Evolutionary conservation across 2,797 vertebrate species (phyloP).

Genomic region (Gymnothorax javanicus): DNA sequence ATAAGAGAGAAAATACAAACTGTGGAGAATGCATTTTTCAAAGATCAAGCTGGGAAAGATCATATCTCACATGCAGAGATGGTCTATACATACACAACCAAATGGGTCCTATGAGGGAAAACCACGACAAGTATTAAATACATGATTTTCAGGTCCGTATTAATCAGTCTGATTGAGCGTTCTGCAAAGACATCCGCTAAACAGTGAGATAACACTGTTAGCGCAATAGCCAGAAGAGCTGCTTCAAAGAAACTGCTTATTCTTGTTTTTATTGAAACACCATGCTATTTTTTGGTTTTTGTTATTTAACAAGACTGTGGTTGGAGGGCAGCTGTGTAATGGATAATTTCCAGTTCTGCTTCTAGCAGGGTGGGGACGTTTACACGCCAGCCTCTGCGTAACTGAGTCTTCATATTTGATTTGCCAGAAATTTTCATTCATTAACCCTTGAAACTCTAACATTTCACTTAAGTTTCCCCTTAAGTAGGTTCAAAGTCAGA

Average conservation of each 20-base stretch:
- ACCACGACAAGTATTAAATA: background rate
- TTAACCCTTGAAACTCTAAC: background rate
- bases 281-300: slow-evolving; percentile 1
- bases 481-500: no score
- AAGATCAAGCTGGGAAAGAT: background rate
- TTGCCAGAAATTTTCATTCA: background rate
- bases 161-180: background rate
- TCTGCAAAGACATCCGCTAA: background rate
- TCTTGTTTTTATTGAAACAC: background rate
- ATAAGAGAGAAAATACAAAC: background rate
- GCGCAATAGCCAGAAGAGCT: background rate
- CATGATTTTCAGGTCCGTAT: background rate
- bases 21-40: background rate
- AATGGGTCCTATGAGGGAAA: background rate
- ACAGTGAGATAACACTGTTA: background rate
- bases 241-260: background rate
- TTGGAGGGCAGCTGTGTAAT: background rate
- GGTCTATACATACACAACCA: background rate
- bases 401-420: background rate
- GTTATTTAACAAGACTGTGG: background rate
- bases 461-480: no score
- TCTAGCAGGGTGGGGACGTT: background rate
- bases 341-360: background rate
- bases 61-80: background rate
- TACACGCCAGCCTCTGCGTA: background rate